Evolutionary conservation across 2,797 vertebrate species (phyloP).

Genomic region (Todus mexicanus): DNA sequence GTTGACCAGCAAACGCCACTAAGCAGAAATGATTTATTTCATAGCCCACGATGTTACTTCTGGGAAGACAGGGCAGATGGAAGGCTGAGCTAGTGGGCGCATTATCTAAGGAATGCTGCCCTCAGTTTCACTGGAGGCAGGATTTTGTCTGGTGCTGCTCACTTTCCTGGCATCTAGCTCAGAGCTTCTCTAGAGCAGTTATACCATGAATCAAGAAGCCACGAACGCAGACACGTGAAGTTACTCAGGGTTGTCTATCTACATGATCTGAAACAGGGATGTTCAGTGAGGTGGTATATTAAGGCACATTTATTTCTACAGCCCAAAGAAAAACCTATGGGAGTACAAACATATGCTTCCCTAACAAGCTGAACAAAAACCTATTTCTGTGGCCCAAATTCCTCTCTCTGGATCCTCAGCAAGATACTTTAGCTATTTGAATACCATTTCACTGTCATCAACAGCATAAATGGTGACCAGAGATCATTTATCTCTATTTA

Average conservation of each 20-base stretch:
- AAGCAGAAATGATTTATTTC: neutral
- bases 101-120: neutral
- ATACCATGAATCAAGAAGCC: fast-evolving
- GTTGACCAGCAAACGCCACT: neutral
- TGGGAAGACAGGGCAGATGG: neutral
- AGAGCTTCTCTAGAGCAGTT: neutral
- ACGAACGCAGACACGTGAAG: neutral
- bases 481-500: neutral
- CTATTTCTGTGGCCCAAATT: neutral
- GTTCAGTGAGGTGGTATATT: neutral
- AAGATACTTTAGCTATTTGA: neutral
- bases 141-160: neutral
- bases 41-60: neutral
- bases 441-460: neutral
- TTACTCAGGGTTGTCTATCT: neutral
- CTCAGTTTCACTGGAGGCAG: fast-evolving
- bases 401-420: neutral
- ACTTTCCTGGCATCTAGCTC: neutral
- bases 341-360: neutral
- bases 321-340: neutral
- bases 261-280: fast-evolving
- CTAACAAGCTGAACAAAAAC: neutral
- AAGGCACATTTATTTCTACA: neutral
- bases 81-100: neutral
- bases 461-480: neutral